phyloP scores from a whole-genome alignment of 2,888 invertebrate genomes.

The Platerodrilus igneus region DNA sequence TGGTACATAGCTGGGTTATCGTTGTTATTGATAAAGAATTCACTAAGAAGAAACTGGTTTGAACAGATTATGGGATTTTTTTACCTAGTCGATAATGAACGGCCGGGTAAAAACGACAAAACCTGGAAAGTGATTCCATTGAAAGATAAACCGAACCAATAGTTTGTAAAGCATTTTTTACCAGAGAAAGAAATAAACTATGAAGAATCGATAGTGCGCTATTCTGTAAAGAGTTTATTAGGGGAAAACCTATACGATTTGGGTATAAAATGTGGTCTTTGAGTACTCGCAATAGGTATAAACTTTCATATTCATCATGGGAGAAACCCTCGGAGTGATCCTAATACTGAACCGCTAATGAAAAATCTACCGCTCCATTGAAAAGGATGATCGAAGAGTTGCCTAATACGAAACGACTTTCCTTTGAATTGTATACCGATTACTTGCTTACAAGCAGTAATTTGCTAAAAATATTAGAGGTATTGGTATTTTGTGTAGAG shows the following conservation, averaged over 20 bases:
- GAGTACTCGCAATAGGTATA: conserved; percentile 32
- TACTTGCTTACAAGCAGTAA: not conserved
- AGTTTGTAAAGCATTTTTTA: not conserved
- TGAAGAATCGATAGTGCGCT: conserved; percentile 35
- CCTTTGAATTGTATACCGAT: not conserved
- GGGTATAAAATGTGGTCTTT: conserved; percentile 36
- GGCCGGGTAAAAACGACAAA: not conserved
- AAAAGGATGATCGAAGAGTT: not conserved
- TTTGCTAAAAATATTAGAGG: not conserved
- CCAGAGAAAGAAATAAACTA: conserved; percentile 4
- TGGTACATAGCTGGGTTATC: no score
- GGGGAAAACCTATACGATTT: conserved; percentile 37
- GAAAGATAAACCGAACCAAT: not conserved
- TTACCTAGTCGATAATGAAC: not conserved
- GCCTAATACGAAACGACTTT: not conserved
- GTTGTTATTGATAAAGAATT: no score
- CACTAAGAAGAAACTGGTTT: no score
- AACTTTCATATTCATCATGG: conserved; percentile 36
- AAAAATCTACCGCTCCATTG: conserved; percentile 1
- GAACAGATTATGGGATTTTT: conserved; percentile 17
- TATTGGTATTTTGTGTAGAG: not conserved
- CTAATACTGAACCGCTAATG: conserved; percentile 11
- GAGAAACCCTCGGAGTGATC: conserved; percentile 24
- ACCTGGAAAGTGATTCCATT: not conserved
- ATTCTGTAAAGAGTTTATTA: conserved; percentile 36